Conservation (phyloP, 2,797 vertebrate genomes). For the Hirundo rustica region DNA sequence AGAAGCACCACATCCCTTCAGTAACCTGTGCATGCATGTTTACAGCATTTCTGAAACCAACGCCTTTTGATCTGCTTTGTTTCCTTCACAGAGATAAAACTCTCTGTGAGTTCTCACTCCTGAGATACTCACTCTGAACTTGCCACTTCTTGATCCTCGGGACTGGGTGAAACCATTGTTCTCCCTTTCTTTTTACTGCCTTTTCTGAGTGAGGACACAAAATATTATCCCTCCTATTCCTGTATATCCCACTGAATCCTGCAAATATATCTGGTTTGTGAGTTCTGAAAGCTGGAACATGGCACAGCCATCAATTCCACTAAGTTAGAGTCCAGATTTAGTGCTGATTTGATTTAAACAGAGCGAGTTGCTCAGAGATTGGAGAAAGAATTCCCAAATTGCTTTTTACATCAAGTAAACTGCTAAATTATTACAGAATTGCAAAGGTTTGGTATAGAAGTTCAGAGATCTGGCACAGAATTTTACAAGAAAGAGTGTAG, state of each 20-base stretch:
- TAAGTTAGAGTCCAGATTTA: not conserved
- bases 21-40: not conserved
- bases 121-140: not conserved
- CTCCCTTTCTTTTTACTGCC: not conserved
- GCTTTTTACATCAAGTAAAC: not conserved
- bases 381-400: not conserved
- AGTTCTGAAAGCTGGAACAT: not conserved
- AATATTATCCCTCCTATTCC: not conserved
- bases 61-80: not conserved
- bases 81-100: not conserved
- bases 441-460: not conserved
- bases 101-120: not conserved
- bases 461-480: not conserved
- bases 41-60: not conserved
- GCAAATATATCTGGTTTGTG: not conserved
- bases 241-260: not conserved
- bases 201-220: not conserved
- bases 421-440: not conserved
- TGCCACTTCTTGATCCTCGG: not conserved
- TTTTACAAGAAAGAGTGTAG: not conserved
- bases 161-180: not conserved
- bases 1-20: not conserved
- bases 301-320: not conserved
- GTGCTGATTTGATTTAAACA: not conserved
- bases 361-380: not conserved